phyloP scores from a whole-genome alignment of 2,797 vertebrate species.

The Crotalus adamanteus region DNA sequence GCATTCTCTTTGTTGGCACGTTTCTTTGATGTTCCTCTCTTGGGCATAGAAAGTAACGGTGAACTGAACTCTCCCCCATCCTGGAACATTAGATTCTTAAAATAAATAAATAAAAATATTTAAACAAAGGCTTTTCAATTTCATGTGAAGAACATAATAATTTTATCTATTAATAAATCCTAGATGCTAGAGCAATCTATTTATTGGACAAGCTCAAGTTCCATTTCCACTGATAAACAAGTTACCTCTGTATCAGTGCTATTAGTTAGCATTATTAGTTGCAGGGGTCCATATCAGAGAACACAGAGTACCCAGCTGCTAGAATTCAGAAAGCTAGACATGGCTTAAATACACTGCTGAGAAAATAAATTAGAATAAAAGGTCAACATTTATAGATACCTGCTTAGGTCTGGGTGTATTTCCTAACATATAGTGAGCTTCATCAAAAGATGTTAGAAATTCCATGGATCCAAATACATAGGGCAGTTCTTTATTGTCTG shows the following conservation, averaged over 20 bases:
- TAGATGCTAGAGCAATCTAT: neutral
- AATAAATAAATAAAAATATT: constrained; percentile 59
- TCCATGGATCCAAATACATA: constrained; percentile 73
- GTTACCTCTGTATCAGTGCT: neutral
- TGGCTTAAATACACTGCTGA: neutral
- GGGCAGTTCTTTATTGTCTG: constrained; percentile 50
- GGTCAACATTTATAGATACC: constrained; percentile 41
- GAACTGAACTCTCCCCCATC: constrained; percentile 54
- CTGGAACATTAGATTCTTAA: constrained; percentile 48
- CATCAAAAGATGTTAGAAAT: constrained; percentile 67
- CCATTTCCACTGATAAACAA: neutral
- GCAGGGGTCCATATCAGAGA: neutral
- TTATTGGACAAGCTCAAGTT: neutral
- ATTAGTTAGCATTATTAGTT: neutral
- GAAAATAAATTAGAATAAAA: neutral
- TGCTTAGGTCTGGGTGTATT: constrained; percentile 42
- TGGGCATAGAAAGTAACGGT: constrained; percentile 58
- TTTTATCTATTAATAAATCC: constrained; percentile 2
- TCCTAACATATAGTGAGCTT: constrained; percentile 52
- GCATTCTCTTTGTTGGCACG: constrained; percentile 85
- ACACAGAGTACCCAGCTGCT: neutral
- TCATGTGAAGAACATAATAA: constrained; percentile 2
- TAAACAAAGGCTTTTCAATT: constrained; percentile 32
- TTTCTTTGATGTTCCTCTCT: constrained; percentile 58
- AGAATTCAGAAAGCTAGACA: neutral